Percentiles rank a stretch among this genome's conserved stretches.
Conservation (phyloP, 1,140 invertebrate species). For the Drosophila truncata region DNA sequence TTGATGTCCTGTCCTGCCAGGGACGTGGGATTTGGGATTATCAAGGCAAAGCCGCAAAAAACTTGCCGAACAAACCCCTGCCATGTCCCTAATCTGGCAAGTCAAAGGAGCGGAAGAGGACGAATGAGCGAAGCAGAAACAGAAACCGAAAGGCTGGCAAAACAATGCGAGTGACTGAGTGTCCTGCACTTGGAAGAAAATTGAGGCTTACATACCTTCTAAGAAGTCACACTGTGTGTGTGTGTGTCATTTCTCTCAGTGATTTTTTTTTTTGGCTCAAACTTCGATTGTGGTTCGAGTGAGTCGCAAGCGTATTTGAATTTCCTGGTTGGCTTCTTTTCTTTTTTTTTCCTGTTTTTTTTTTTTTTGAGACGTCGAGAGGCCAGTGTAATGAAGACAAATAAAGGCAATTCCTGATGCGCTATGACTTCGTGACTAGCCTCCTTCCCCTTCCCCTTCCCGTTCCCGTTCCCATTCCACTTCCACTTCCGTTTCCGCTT, state of each 20-base stretch:
- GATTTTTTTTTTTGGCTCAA: neutral
- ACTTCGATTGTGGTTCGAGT: conserved; percentile 42
- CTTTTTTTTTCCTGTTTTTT: neutral
- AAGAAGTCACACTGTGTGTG: neutral
- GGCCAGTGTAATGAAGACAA: conserved; percentile 64
- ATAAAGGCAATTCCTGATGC: conserved; percentile 64
- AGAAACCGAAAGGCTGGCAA: conserved; percentile 19
- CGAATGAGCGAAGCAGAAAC: conserved; percentile 17
- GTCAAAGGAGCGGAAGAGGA: conserved; percentile 41
- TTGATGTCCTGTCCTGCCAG: conserved; percentile 31
- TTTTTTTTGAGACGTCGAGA: neutral
- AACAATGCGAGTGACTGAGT: conserved; percentile 18
- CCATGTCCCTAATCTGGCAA: conserved; percentile 42
- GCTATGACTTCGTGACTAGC: conserved; percentile 17
- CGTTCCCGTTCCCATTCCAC: neutral
- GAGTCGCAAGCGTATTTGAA: conserved; percentile 46
- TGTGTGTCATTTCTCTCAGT: neutral
- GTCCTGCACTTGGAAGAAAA: neutral
- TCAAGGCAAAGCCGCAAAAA: conserved; percentile 55
- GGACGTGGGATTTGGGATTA: conserved; percentile 47
- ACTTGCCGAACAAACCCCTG: conserved; percentile 38
- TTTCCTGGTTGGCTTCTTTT: conserved; percentile 11
- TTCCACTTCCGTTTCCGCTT: conserved; percentile 16
- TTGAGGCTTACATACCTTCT: neutral
- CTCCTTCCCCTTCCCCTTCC: neutral